A percentile compares a stretch with the other conserved stretches of the same genome.
phyloP scores from a whole-genome alignment of 2,888 invertebrate genomes.

The Parthenolecanium corni region DNA sequence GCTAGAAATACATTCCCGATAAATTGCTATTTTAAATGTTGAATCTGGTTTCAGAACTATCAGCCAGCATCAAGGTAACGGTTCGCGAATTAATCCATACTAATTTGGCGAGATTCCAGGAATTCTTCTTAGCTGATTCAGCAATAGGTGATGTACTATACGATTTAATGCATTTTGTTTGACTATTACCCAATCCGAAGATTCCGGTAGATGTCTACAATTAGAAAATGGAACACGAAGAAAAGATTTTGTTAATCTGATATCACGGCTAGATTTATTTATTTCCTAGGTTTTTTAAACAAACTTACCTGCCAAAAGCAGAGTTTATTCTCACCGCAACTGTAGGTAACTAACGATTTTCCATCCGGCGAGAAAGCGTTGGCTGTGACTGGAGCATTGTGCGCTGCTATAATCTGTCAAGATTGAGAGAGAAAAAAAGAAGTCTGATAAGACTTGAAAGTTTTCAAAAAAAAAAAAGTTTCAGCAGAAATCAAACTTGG shows the following conservation, averaged over 20 bases:
- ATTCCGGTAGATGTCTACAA: constrained; percentile 65
- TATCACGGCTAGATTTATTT: neutral
- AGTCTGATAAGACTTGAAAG: neutral
- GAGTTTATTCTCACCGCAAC: constrained; percentile 82
- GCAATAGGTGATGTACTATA: constrained; percentile 88
- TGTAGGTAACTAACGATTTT: constrained; percentile 91
- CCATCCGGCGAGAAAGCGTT: constrained; percentile 95
- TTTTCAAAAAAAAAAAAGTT: neutral
- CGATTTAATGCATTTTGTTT: constrained; percentile 90
- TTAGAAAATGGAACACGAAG: neutral
- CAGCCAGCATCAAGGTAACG: constrained; percentile 86
- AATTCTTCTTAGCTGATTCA: constrained; percentile 72
- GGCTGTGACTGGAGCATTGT: constrained; percentile 79
- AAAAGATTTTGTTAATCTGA: constrained; percentile 29
- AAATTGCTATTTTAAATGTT: constrained; percentile 55
- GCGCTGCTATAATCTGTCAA: constrained; percentile 73
- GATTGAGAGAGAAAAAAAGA: too few species aligned
- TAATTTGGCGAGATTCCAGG: constrained; percentile 77
- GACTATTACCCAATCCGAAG: constrained; percentile 94
- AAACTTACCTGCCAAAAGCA: constrained; percentile 93
- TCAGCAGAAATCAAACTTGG: too few species aligned
- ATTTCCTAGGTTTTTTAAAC: neutral
- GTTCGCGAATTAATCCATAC: constrained; percentile 93
- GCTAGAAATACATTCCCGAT: too few species aligned
- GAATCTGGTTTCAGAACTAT: constrained; percentile 83